Percentiles rank a stretch among this genome's conserved stretches.
phyloP scores from a whole-genome alignment of 1,140 invertebrate species.

The Oncopodura yosiiana region DNA sequence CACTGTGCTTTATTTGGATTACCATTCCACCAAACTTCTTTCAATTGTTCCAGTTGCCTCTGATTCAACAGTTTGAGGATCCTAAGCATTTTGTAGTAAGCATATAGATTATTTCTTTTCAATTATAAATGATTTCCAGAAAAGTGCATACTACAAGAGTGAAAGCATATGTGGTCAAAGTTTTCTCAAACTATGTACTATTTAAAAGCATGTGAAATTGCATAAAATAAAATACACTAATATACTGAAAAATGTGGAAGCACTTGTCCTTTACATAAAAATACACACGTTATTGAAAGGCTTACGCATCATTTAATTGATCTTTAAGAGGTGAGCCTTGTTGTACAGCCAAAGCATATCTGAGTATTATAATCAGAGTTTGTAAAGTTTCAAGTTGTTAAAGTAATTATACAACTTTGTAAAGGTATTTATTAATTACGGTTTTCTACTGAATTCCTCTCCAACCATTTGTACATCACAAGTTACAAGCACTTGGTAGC shows the following conservation, averaged over 20 bases:
- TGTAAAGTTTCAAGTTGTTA: no score
- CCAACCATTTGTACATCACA: constrained; percentile 85
- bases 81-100: constrained; percentile 43
- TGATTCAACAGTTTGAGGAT: constrained; percentile 88
- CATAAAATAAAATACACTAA: not conserved
- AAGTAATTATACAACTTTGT: no score
- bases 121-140: not conserved
- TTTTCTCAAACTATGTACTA: not conserved
- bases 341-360: constrained; percentile 35
- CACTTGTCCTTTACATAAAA: not conserved
- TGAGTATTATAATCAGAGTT: no score
- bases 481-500: constrained; percentile 72
- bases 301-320: constrained; percentile 81
- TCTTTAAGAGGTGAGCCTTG: constrained; percentile 50
- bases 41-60: constrained; percentile 79
- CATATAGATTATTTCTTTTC: not conserved
- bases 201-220: no score
- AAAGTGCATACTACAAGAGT: not conserved
- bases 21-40: constrained; percentile 91
- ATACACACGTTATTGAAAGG: constrained; percentile 29
- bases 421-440: no score
- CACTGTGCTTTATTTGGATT: constrained; percentile 67
- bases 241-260: no score
- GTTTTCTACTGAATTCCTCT: constrained; percentile 92
- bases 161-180: not conserved